Evolutionary conservation across 2,888 invertebrate species (phyloP), one percentile per base, ranked within the genome.

Genomic region (Sarcophaga rosellei): DNA sequence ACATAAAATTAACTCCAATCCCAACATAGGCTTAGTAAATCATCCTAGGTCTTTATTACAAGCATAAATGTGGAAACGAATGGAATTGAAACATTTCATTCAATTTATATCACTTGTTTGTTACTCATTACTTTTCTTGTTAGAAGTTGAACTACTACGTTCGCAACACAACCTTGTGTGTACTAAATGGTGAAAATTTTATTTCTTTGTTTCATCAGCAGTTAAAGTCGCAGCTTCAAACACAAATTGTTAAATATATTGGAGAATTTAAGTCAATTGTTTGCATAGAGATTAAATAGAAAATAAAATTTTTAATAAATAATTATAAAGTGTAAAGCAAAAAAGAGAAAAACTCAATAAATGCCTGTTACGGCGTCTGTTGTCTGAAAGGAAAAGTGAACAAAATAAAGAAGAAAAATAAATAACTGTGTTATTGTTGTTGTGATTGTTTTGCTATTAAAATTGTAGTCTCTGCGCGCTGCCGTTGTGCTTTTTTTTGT

Each of bases 151-250:
- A 15, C 17, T 53, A 61, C 44, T 59, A 17, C 35, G 4, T 1
- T 23, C 8, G 63, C 44, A 44, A 44, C 23, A 57, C 79, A 79
- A 79, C 72, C 6, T 35, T 70, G 69, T 63, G 69, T 62, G 62
- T 62, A 44, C 53, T 79, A 72, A 57, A 63, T 45, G 15, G 21
- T 25, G 15, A 21, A 44, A 17, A n/a, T 57, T 62, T 63, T 63
- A 81, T 85, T 85, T 77, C 81, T 81, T 85, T 85, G 85, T 85
- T 78, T 81, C 76, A 78, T 77, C 78, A 78, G 81, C 73, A 78
- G 69, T 73, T 81, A 61, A 81, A 81, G 78, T 75, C 70, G 61
- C 72, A 80, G 62, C 44, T 80, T 10, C 8, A 61, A 44, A 53
- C 6, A 74, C 75, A 57, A 59, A 78, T 68, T 81, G 68, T 82